Evolutionary conservation across 2,888 invertebrate species (phyloP), one percentile per base, ranked within the genome.

Genomic region (Leptura quadrifasciata): DNA sequence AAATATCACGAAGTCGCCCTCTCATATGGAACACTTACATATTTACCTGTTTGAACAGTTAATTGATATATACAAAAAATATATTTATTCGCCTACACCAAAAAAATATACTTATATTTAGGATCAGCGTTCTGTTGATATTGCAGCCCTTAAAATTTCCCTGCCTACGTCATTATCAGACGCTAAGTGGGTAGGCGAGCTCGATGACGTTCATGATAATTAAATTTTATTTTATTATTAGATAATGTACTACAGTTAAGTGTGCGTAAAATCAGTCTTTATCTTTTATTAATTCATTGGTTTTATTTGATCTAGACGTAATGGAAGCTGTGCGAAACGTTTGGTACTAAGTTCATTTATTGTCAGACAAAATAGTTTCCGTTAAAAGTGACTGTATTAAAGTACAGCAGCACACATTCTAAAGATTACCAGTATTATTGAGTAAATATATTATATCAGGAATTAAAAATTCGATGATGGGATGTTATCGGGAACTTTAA

Each of bases 151-250:
- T 17, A 17, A 35, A 68, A 68, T 31, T 31, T 31, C 35, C 57
- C 18, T 18, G 55, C 12, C 31, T 24, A 27, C 31, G 63, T 39
- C 20, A 31, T 57, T 68, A 31, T 57, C 55, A 68, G 68, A 24
- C 68, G 68, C 18, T 55, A 68, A 68, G 68, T 68, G 68, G 68
- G 68, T 68, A 68, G 68, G 35, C 68, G 68, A 68, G 31, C 17
- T 17, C 58, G 61, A 20, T 60, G 70, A 61, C 70, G 60, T 71
- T 27, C 70, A 27, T 57, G 24, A 47, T 71, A 71, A 71, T 71
- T 71, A 71, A 71, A 71, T 71, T 71, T 52, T 24, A 47, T 71
- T 71, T 69, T 71, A 71, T 71, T 71, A 71, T 60, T 60, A 67
- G 70, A 71, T 71, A 35, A 61, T 47, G 61, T 71, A 54, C 61